phyloP scores from a whole-genome alignment of 2,888 invertebrate species.

The Caenorhabditis drosophilae region DNA sequence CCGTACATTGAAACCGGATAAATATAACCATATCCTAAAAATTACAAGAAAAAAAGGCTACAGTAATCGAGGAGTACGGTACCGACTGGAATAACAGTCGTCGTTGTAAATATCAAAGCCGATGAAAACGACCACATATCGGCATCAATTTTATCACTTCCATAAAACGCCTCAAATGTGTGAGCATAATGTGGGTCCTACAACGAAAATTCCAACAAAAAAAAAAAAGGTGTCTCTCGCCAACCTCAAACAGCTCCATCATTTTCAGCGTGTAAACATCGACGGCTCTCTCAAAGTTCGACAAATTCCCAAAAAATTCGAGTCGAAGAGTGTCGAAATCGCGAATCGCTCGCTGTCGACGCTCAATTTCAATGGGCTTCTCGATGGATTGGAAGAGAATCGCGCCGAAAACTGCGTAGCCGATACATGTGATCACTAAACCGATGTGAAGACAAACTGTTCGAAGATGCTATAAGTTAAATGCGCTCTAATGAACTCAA shows the following conservation, averaged over 20 bases:
- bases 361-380: slow-evolving; percentile 35
- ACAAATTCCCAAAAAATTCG: slow-evolving; percentile 29
- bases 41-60: no score
- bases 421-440: slow-evolving; percentile 36
- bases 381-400: slow-evolving; percentile 41
- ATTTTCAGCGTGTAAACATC: slow-evolving; percentile 39
- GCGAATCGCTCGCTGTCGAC: slow-evolving; percentile 18
- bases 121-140: slow-evolving; percentile 52
- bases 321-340: slow-evolving; percentile 22
- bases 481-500: background rate
- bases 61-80: no score
- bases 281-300: slow-evolving; percentile 8
- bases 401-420: slow-evolving; percentile 48
- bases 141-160: slow-evolving; percentile 14
- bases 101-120: slow-evolving; percentile 51
- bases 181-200: slow-evolving; percentile 27
- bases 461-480: slow-evolving; percentile 43
- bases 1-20: slow-evolving; percentile 41
- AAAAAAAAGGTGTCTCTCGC: background rate
- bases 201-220: slow-evolving; percentile 9
- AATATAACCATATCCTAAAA: slow-evolving; percentile 52
- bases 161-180: slow-evolving; percentile 31
- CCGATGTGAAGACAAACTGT: slow-evolving; percentile 47
- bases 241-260: slow-evolving; percentile 32
- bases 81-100: slow-evolving; percentile 61